phyloP scores from a whole-genome alignment of 2,888 invertebrate genomes.

The Epirrhoe tristata region DNA sequence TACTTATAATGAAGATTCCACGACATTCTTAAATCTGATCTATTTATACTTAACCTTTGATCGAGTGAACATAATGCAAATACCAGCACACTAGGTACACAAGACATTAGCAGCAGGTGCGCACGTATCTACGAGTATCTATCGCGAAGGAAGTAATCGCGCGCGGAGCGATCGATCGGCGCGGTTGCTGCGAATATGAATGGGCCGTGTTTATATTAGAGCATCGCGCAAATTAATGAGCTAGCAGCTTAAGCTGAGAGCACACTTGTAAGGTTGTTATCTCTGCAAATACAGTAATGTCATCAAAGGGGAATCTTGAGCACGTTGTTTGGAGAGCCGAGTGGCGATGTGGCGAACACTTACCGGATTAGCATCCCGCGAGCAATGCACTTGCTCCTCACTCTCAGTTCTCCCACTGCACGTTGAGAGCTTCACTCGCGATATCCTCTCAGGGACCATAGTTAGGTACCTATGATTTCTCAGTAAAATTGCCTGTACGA shows the following conservation, averaged over 20 bases:
- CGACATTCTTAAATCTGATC: not conserved
- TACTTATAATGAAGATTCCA: not conserved
- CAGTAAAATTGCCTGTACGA: not conserved
- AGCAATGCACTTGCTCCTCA: conserved; percentile 19
- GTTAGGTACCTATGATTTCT: not conserved
- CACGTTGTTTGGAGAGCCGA: conserved; percentile 32
- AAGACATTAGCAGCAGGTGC: not conserved
- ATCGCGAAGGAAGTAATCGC: conserved; percentile 7
- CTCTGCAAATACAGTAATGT: conserved; percentile 40
- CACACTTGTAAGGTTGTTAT: conserved; percentile 36
- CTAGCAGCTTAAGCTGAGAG: conserved; percentile 35
- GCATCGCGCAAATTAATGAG: conserved; percentile 31
- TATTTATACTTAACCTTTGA: not conserved
- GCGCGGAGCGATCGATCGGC: conserved; percentile 1
- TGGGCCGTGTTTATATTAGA: conserved; percentile 24
- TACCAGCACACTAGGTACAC: not conserved
- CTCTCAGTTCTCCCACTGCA: not conserved
- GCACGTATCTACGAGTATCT: not conserved
- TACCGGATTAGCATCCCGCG: conserved; percentile 28
- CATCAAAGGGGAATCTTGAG: conserved; percentile 37
- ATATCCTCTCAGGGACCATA: not conserved
- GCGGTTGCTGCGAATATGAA: conserved; percentile 14
- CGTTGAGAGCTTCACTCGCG: not conserved
- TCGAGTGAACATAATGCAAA: not conserved
- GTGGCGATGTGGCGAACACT: conserved; percentile 37